A percentile compares a stretch with the other conserved stretches of the same genome.
Conservation (phyloP, 2,888 invertebrate genomes). For the Cyrtodaria siliqua region DNA sequence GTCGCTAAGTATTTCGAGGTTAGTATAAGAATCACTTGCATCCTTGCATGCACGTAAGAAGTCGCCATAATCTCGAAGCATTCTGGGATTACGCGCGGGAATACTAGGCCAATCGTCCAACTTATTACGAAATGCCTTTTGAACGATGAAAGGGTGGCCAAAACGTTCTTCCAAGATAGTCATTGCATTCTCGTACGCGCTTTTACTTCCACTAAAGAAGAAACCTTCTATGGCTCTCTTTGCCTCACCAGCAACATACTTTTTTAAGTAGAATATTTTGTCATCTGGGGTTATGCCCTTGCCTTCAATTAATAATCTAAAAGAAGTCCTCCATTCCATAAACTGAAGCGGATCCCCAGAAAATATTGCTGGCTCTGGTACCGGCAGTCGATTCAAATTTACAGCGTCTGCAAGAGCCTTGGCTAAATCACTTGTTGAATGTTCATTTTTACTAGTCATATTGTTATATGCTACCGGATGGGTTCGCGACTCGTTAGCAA, state of each 20-base stretch:
- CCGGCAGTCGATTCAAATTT: constrained; percentile 33
- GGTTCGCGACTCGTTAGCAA: neutral
- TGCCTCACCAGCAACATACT: constrained; percentile 57
- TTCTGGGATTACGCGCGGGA: constrained; percentile 3
- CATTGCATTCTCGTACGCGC: constrained; percentile 46
- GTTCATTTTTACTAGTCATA: neutral
- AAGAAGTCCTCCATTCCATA: constrained; percentile 56
- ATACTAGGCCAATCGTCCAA: constrained; percentile 25
- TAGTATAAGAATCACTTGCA: neutral
- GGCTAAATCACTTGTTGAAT: neutral
- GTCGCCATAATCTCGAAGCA: constrained; percentile 7
- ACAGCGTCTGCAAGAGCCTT: constrained; percentile 8
- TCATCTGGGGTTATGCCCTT: constrained; percentile 46
- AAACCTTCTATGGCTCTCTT: constrained; percentile 56
- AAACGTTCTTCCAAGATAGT: constrained; percentile 46
- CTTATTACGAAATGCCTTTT: constrained; percentile 44
- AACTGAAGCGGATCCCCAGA: constrained; percentile 49
- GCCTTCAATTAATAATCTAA: constrained; percentile 47
- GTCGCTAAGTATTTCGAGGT: constrained; percentile 10
- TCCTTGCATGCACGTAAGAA: constrained; percentile 14
- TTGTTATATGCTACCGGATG: neutral
- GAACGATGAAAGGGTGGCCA: constrained; percentile 54
- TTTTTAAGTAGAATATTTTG: constrained; percentile 56
- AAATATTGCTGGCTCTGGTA: constrained; percentile 43
- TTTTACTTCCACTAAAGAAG: constrained; percentile 39